A percentile compares a stretch with the other conserved stretches of the same genome.
These are phyloP conservation scores for Vulpes ferrilata DNA, from an alignment of 2,113 vertebrate species.

Conservation along the genomic window DNA sequence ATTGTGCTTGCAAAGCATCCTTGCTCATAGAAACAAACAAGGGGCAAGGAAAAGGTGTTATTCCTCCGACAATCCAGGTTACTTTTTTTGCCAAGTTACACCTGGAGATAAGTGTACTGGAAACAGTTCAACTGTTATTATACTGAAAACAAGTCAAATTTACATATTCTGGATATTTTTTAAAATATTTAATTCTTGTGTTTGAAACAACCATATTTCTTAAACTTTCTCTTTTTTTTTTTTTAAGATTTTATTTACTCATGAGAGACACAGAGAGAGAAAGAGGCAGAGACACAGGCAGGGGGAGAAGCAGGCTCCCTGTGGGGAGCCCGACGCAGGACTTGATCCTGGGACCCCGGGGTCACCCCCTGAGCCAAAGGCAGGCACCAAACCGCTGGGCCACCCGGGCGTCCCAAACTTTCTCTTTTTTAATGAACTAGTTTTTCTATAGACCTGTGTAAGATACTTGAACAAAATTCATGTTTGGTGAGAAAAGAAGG, in stretches of 20 bases:
- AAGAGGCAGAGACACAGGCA: too few species aligned
- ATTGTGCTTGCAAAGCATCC: not conserved
- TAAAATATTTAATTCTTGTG: slow-evolving; percentile 18
- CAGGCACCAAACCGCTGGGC: too few species aligned
- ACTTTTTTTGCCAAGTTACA: not conserved
- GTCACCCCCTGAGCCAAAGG: too few species aligned
- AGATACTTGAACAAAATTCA: slow-evolving; percentile 24
- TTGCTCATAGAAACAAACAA: slow-evolving; percentile 49
- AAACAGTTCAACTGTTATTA: not conserved
- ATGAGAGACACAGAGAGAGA: too few species aligned
- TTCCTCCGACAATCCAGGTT: not conserved
- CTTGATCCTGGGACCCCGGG: too few species aligned
- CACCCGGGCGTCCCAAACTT: not conserved
- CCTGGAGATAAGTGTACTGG: not conserved
- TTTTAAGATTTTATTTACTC: too few species aligned
- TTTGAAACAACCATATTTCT: slow-evolving; percentile 37
- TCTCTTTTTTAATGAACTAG: not conserved
- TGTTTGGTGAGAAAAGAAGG: slow-evolving; percentile 30
- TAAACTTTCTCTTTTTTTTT: not conserved
- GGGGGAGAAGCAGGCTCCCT: too few species aligned
- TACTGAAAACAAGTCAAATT: slow-evolving; percentile 9
- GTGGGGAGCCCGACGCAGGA: too few species aligned
- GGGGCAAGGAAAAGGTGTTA: not conserved
- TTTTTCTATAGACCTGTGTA: slow-evolving; percentile 22
- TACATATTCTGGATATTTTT: not conserved